A percentile compares a stretch with the other conserved stretches of the same genome.
These are phyloP conservation scores for Drosophila ogumai DNA, from an alignment of 1,140 invertebrate genomes.

Conservation along the genomic window DNA sequence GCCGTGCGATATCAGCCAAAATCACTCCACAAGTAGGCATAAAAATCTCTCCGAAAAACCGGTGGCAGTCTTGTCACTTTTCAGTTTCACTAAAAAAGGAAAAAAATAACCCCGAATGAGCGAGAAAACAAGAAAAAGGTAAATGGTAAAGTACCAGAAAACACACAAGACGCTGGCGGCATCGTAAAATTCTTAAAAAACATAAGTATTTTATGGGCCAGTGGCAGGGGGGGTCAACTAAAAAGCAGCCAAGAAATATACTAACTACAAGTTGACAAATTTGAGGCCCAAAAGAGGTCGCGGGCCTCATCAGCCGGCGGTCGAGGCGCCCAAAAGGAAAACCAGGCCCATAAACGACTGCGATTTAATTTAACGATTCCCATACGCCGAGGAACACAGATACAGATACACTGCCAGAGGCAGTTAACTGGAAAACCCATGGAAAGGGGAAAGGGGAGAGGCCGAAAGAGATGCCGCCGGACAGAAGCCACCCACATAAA, in stretches of 20 bases:
- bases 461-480: constrained; percentile 29
- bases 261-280: constrained; percentile 78
- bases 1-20: constrained; percentile 37
- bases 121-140: constrained; percentile 35
- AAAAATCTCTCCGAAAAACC: constrained; percentile 68
- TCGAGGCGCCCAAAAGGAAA: constrained; percentile 80
- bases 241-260: constrained; percentile 61
- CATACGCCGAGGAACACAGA: constrained; percentile 40
- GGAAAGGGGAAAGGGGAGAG: not conserved
- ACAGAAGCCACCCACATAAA: constrained; percentile 79
- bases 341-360: constrained; percentile 79
- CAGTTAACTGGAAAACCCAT: constrained; percentile 67
- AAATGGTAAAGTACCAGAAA: constrained; percentile 60
- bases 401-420: constrained; percentile 18
- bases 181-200: constrained; percentile 83
- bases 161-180: constrained; percentile 61
- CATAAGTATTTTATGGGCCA: constrained; percentile 75
- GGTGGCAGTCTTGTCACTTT: constrained; percentile 70
- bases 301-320: constrained; percentile 28
- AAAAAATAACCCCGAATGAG: constrained; percentile 10
- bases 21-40: constrained; percentile 70
- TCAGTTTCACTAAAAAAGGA: constrained; percentile 59
- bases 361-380: constrained; percentile 83
- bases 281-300: constrained; percentile 76
- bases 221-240: constrained; percentile 38